A percentile compares a stretch with the other conserved stretches of the same genome.
These are phyloP conservation scores for Spea multiplicata DNA, from an alignment of 2,113 vertebrate genomes.

Conservation along the genomic window DNA sequence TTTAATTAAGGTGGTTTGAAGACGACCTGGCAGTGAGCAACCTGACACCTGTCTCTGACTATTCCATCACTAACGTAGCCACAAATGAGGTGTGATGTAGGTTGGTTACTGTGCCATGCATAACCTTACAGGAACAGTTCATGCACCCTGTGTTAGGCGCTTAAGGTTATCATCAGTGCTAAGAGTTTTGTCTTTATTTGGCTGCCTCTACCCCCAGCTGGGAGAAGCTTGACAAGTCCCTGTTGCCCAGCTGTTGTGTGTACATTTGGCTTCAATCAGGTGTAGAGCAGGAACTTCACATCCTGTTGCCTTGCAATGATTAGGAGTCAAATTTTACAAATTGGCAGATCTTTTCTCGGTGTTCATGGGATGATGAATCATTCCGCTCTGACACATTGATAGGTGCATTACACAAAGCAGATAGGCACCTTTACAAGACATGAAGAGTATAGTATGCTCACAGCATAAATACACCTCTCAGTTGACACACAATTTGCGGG, in stretches of 20 bases:
- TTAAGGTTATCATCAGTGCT: not conserved
- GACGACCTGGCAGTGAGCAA: slow-evolving; percentile 1
- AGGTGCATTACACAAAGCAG: slow-evolving; percentile 61
- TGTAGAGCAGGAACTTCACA: slow-evolving; percentile 84
- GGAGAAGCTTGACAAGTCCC: slow-evolving; percentile 67
- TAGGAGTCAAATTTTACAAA: slow-evolving; percentile 86
- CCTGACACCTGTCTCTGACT: slow-evolving; percentile 1
- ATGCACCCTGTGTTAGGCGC: not conserved
- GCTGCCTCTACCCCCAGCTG: slow-evolving; percentile 66
- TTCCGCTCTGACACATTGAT: slow-evolving; percentile 76
- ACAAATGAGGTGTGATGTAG: not conserved
- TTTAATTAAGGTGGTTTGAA: slow-evolving; percentile 8
- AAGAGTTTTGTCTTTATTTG: slow-evolving; percentile 54
- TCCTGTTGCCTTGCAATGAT: slow-evolving; percentile 88
- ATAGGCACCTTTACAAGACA: slow-evolving; percentile 41
- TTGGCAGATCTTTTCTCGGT: slow-evolving; percentile 74
- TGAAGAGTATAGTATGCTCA: not conserved
- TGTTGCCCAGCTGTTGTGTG: slow-evolving; percentile 67
- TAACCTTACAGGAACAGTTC: not conserved
- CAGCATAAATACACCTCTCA: not conserved
- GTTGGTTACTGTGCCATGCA: not conserved
- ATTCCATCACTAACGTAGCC: not conserved
- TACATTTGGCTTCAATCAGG: slow-evolving; percentile 92
- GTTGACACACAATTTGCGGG: not conserved
- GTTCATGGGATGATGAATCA: slow-evolving; percentile 79